A percentile compares a stretch with the other conserved stretches of the same genome.
Evolutionary conservation across 2,888 invertebrate species (phyloP).

Genomic region (Metallyticus violacea): DNA sequence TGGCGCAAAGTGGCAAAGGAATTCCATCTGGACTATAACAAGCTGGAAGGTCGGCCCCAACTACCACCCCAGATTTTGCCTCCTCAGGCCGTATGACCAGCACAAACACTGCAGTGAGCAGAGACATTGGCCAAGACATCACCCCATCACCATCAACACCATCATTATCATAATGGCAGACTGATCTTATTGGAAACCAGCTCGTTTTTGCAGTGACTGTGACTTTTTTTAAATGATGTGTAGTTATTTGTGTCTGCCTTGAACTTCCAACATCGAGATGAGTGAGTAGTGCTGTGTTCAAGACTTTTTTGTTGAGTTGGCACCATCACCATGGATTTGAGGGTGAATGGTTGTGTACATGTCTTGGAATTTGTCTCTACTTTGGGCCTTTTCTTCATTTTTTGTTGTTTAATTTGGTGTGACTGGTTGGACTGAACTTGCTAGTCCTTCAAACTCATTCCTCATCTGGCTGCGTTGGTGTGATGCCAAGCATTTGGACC

Average conservation of each 20-base stretch:
- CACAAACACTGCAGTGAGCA: not conserved
- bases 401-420: conserved; percentile 22
- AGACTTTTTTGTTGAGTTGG: not conserved
- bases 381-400: not conserved
- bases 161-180: not conserved
- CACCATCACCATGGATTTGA: not conserved
- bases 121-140: not conserved
- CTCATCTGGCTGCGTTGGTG: conserved; percentile 20
- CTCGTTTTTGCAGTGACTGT: not conserved
- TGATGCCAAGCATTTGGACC: conserved; percentile 20
- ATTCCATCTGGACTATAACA: conserved; percentile 98
- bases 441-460: conserved; percentile 34
- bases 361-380: not conserved
- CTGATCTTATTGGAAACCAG: not conserved
- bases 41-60: conserved; percentile 91
- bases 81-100: conserved; percentile 47
- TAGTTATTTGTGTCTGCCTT: not conserved
- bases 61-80: conserved; percentile 62
- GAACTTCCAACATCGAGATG: not conserved
- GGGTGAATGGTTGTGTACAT: not conserved
- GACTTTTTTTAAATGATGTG: not conserved
- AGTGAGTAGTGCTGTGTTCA: not conserved
- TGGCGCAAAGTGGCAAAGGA: conserved; percentile 99
- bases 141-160: not conserved
- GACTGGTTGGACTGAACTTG: conserved; percentile 31